phyloP scores from a whole-genome alignment of 1,140 invertebrate species.

The Drosophila santomea region DNA sequence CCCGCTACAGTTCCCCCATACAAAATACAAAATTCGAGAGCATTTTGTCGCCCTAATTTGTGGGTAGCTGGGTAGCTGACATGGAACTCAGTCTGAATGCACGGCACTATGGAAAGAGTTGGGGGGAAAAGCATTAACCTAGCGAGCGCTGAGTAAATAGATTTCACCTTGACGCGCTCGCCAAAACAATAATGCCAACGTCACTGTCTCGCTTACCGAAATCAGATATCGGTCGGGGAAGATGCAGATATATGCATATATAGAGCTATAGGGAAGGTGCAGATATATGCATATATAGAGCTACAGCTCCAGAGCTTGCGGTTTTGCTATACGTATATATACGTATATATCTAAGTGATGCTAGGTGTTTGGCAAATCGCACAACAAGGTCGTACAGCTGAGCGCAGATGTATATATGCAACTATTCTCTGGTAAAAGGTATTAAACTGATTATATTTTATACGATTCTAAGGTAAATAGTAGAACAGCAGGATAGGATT shows the following conservation, averaged over 20 bases:
- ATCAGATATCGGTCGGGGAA: slow-evolving; percentile 16
- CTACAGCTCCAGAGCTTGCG: slow-evolving; percentile 48
- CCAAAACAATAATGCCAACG: slow-evolving; percentile 67
- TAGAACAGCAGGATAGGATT: too few relatives aligned
- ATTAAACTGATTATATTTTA: neutral
- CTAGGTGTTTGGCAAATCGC: slow-evolving; percentile 34
- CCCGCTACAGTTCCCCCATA: slow-evolving; percentile 18
- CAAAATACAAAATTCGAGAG: slow-evolving; percentile 29
- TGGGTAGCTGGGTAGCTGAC: neutral
- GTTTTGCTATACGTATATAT: slow-evolving; percentile 28
- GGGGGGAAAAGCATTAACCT: slow-evolving; percentile 62
- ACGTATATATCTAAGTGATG: slow-evolving; percentile 1
- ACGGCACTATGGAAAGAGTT: slow-evolving; percentile 18
- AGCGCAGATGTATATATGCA: slow-evolving; percentile 18
- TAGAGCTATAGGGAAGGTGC: neutral
- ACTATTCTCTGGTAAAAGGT: neutral
- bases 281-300: neutral
- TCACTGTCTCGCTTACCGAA: slow-evolving; percentile 69
- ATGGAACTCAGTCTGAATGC: slow-evolving; percentile 15
- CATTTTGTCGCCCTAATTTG: slow-evolving; percentile 28
- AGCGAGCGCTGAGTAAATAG: slow-evolving; percentile 71
- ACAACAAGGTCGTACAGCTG: slow-evolving; percentile 41
- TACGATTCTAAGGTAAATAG: too few relatives aligned
- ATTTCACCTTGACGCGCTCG: slow-evolving; percentile 75
- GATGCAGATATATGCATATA: neutral